These are phyloP conservation scores for Taenioides sp. DNA, from an alignment of 2,797 vertebrate genomes.

Conservation along the genomic window DNA sequence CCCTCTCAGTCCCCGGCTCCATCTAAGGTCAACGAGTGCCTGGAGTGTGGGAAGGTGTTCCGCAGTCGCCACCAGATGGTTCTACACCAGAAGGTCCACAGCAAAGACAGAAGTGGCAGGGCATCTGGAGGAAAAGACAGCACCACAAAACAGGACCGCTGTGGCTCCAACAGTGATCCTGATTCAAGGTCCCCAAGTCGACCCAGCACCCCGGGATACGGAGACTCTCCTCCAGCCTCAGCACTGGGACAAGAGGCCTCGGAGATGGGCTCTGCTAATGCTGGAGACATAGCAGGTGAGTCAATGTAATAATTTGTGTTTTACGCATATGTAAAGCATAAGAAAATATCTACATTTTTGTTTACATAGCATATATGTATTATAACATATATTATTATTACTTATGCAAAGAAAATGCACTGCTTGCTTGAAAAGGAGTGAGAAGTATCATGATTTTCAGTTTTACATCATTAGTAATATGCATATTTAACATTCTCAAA, in stretches of 20 bases:
- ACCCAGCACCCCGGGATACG: constrained; percentile 87
- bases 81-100: constrained; percentile 90
- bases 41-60: constrained; percentile 93
- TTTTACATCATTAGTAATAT: no score
- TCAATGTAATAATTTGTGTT: constrained; percentile 1
- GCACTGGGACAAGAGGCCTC: constrained; percentile 68
- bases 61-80: constrained; percentile 94
- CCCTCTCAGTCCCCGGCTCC: constrained; percentile 70
- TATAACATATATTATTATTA: no score
- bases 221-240: constrained; percentile 81
- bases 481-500: no score
- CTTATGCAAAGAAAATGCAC: no score
- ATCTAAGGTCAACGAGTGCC: constrained; percentile 87
- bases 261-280: constrained; percentile 83
- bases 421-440: no score
- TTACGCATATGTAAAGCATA: no score
- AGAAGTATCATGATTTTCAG: no score
- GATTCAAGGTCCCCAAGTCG: constrained; percentile 85
- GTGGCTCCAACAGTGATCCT: constrained; percentile 86
- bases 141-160: constrained; percentile 71
- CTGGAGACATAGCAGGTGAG: constrained; percentile 68
- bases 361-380: no score
- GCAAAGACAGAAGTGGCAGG: constrained; percentile 69
- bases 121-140: constrained; percentile 75
- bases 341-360: no score